phyloP scores from a whole-genome alignment of 2,888 invertebrate genomes.

The Lasioglossum pauxillum region DNA sequence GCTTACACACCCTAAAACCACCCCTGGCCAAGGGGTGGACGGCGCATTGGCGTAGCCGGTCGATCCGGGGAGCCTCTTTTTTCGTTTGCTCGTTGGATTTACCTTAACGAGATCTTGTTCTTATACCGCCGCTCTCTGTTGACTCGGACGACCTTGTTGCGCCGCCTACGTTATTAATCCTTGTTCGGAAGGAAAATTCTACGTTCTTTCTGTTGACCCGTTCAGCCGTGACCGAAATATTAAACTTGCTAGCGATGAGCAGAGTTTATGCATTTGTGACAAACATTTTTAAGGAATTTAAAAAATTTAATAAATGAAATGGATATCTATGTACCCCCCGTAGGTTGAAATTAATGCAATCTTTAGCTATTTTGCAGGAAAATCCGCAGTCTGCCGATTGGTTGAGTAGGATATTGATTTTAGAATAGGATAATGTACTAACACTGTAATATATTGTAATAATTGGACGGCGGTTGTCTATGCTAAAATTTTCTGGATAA shows the following conservation, averaged over 20 bases:
- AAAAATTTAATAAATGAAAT: neutral
- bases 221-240: neutral
- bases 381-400: too few species aligned
- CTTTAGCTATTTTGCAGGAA: neutral
- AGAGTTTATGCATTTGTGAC: neutral
- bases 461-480: neutral
- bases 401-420: neutral
- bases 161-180: neutral
- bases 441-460: neutral
- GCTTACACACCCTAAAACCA: constrained; percentile 67
- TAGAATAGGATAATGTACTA: neutral
- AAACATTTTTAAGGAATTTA: neutral
- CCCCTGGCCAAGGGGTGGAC: constrained; percentile 77
- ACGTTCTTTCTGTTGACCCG: neutral
- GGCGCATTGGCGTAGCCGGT: constrained; percentile 74
- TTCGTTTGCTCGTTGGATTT: neutral
- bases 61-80: constrained; percentile 24
- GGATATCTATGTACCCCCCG: neutral
- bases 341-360: neutral
- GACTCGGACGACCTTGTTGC: neutral
- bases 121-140: neutral
- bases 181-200: neutral
- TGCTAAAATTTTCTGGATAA: neutral
- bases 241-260: neutral
- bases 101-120: neutral